A percentile compares a stretch with the other conserved stretches of the same genome.
Evolutionary conservation across 2,888 invertebrate genomes (phyloP).

Genomic region (Papilio demoleus): DNA sequence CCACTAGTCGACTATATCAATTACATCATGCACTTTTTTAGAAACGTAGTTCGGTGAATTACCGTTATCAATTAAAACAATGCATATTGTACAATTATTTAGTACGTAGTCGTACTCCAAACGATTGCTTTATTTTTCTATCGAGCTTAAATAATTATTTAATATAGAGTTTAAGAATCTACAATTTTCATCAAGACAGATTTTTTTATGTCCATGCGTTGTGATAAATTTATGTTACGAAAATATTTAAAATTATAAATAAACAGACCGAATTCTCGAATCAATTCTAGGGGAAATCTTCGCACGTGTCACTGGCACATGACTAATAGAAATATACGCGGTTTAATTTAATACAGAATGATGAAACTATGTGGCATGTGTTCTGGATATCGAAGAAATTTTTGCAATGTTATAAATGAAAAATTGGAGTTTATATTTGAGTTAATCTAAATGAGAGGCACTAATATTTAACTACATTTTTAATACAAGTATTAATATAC

Average conservation of each 20-base stretch:
- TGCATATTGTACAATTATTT: neutral
- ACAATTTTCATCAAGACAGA: no score
- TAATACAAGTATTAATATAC: neutral
- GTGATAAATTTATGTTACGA: slow-evolving; percentile 2
- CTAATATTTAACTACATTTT: neutral
- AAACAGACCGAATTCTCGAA: slow-evolving; percentile 23
- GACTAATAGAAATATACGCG: slow-evolving; percentile 17
- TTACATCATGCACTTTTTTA: neutral
- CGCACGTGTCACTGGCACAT: slow-evolving; percentile 9
- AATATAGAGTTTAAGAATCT: no score
- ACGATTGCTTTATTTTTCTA: neutral
- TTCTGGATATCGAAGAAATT: slow-evolving; percentile 9
- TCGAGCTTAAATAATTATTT: neutral
- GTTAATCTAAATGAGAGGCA: neutral
- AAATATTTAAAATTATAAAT: slow-evolving; percentile 24
- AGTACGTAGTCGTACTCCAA: no score
- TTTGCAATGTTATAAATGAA: neutral
- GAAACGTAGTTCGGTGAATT: neutral
- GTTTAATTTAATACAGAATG: slow-evolving; percentile 10
- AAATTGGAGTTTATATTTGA: neutral
- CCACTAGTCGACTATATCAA: neutral
- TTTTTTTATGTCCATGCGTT: neutral
- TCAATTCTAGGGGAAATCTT: slow-evolving; percentile 5
- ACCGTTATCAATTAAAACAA: slow-evolving; percentile 6
- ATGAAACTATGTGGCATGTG: slow-evolving; percentile 12